These are phyloP conservation scores for Elachura formosa DNA, from an alignment of 2,113 vertebrate genomes.

Conservation along the genomic window DNA sequence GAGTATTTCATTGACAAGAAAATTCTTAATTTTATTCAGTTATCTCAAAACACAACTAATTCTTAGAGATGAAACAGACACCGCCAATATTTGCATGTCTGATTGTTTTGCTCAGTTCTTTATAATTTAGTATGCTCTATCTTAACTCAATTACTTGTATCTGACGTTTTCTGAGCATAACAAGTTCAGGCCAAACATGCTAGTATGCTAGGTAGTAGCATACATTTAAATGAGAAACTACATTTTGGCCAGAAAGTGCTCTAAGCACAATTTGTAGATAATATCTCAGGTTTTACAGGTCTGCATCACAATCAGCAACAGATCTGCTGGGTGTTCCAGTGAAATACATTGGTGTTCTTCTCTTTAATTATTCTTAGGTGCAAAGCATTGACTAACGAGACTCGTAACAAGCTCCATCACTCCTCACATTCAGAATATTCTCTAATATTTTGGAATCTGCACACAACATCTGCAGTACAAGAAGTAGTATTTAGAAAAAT, in stretches of 20 bases:
- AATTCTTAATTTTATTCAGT: neutral
- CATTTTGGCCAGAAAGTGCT: neutral
- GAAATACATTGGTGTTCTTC: neutral
- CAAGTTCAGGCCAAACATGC: neutral
- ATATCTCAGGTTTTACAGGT: neutral
- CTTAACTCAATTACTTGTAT: neutral
- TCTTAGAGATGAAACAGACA: neutral
- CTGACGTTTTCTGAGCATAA: neutral
- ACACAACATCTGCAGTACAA: neutral
- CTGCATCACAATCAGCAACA: neutral
- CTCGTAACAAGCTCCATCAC: neutral
- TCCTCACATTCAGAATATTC: neutral
- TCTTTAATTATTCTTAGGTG: neutral
- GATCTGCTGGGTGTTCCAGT: neutral
- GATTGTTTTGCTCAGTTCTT: neutral
- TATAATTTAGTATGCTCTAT: neutral
- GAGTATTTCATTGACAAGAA: neutral
- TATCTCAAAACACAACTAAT: neutral
- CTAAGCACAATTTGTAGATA: neutral
- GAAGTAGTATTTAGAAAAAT: neutral
- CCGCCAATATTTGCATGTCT: neutral
- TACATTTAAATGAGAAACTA: neutral
- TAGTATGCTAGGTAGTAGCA: accelerated
- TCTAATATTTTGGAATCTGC: neutral
- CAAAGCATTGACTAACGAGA: neutral